Base-by-base conservation (phyloP, 2,113 vertebrate species). In the Tragelaphus buxtoni region DNA sequence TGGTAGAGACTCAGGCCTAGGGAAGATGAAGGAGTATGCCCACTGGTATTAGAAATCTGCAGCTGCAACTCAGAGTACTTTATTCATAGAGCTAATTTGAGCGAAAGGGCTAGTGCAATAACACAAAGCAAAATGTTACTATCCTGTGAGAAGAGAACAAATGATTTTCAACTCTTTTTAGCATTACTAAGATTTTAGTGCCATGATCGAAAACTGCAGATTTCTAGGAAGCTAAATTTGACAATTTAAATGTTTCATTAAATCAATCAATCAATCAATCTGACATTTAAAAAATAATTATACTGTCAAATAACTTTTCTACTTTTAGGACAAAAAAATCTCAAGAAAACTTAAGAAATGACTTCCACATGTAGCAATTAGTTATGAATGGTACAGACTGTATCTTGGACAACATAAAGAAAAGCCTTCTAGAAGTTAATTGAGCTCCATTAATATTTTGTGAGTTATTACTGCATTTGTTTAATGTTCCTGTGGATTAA, bases 151-250 rank as follows among this genome's bases (percentile, higher is more conserved):
- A 87, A 60, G 4, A 93, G 22, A 91, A 94, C 30, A 84, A 91
- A 60, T 83, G 55, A 49, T 56, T 81, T 95, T 81, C 61, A 49
- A 61, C 16, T 35, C 35, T 65, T 89, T 90, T 95, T 65, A 97
- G 58, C 30, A 84, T 55, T 91, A 65, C 39, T 76, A 84, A 95
- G 39, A 65, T 81, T 65, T 90, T 92, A 83, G 32, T 60, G 42
- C 30, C 14, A 49, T 77, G 61, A 24, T 87, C n/a, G 20, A 45
- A 90, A 96, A 96, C 14, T 72, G 63, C 30, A 87, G 88, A 90
- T 91, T 83, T 92, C 74, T 30, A 76, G 87, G 51, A 96, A 90
- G 65, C n/a, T 86, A 81, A 91, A 60, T 91, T 89, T 88, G 72
- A 87, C 32, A 87, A 92, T 35, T 92, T 47, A 87, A 42, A 88